A percentile compares a stretch with the other conserved stretches of the same genome.
Evolutionary conservation across 2,888 invertebrate species (phyloP).

Genomic region (Watsonalla binaria): DNA sequence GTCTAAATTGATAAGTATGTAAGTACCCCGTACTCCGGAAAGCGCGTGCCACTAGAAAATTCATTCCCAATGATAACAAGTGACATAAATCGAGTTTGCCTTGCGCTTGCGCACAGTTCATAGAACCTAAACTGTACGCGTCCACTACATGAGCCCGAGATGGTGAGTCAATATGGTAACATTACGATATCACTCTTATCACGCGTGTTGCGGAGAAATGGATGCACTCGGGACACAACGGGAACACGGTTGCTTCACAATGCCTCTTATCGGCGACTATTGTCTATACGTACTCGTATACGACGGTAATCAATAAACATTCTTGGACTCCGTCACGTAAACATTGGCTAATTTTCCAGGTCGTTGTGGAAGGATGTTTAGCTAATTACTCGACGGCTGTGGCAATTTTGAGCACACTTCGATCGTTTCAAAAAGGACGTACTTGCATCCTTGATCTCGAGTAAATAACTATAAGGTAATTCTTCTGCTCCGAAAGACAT

Average conservation of each 20-base stretch:
- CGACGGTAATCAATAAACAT: slow-evolving; percentile 57
- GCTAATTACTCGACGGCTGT: background rate
- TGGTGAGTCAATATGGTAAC: slow-evolving; percentile 64
- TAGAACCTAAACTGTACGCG: slow-evolving; percentile 65
- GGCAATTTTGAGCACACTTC: background rate
- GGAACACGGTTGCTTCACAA: slow-evolving; percentile 30
- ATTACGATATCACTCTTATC: slow-evolving; percentile 58
- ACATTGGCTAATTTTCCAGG: slow-evolving; percentile 23
- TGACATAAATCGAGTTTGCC: slow-evolving; percentile 70
- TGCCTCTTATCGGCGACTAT: slow-evolving; percentile 45
- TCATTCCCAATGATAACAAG: slow-evolving; percentile 55
- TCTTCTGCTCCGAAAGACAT: no score
- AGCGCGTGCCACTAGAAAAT: slow-evolving; percentile 64
- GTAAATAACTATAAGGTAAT: no score
- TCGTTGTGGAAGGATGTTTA: background rate
- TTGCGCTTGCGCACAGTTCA: slow-evolving; percentile 49
- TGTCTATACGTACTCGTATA: slow-evolving; percentile 52
- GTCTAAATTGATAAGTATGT: background rate
- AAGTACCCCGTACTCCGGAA: slow-evolving; percentile 40
- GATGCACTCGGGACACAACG: slow-evolving; percentile 40
- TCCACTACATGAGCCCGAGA: slow-evolving; percentile 49
- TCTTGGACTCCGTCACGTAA: slow-evolving; percentile 54
- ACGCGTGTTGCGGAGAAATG: slow-evolving; percentile 54
- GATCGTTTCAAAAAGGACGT: slow-evolving; percentile 12
- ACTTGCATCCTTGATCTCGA: no score